These are phyloP conservation scores for Epistrophe grossulariae DNA, from an alignment of 2,888 invertebrate species.

Conservation along the genomic window DNA sequence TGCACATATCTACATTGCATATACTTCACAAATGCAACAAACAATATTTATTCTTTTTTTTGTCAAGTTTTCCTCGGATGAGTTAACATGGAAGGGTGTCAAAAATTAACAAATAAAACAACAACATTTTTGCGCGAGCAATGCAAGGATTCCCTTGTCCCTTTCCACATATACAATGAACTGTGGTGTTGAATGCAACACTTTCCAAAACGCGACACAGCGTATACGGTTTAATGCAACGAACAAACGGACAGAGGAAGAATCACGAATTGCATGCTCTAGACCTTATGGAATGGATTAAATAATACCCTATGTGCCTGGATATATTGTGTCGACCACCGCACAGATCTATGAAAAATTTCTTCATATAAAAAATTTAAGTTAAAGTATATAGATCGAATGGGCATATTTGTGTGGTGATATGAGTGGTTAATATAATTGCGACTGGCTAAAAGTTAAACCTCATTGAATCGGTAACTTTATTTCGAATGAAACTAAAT, in stretches of 20 bases:
- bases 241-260: slow-evolving; percentile 38
- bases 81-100: slow-evolving; percentile 71
- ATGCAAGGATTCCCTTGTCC: slow-evolving; percentile 42
- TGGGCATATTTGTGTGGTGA: neutral
- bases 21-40: slow-evolving; percentile 72
- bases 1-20: slow-evolving; percentile 52
- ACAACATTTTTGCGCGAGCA: slow-evolving; percentile 48
- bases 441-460: neutral
- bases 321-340: neutral
- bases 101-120: slow-evolving; percentile 61
- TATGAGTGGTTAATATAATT: neutral
- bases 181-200: slow-evolving; percentile 72
- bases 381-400: neutral
- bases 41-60: slow-evolving; percentile 2
- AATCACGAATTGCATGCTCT: neutral
- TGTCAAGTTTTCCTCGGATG: slow-evolving; percentile 70
- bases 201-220: slow-evolving; percentile 72
- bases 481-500: neutral
- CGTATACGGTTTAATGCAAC: slow-evolving; percentile 54
- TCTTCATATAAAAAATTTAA: neutral
- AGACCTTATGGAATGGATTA: slow-evolving; percentile 1
- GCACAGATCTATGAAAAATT: neutral
- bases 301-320: slow-evolving; percentile 5
- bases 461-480: neutral
- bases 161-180: slow-evolving; percentile 4